These are phyloP conservation scores for Triplophysa rosa DNA, from an alignment of 2,113 vertebrate species.

Conservation along the genomic window DNA sequence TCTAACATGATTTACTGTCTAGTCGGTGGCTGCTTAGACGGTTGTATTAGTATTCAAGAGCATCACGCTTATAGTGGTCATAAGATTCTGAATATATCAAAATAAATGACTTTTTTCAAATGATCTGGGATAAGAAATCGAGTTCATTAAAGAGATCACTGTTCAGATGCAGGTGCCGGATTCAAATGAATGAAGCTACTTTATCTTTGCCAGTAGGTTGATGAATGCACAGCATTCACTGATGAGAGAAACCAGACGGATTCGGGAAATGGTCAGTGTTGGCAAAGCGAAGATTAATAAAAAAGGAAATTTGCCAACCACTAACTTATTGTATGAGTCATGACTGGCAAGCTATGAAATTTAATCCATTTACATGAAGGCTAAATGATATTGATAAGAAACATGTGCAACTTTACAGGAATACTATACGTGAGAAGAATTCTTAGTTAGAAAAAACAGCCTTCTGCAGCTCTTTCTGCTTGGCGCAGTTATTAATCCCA, in stretches of 20 bases:
- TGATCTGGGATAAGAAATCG: not conserved
- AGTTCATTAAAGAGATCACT: slow-evolving; percentile 5
- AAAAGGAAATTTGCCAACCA: slow-evolving; percentile 4
- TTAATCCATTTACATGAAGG: slow-evolving; percentile 3
- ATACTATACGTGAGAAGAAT: not conserved
- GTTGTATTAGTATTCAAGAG: not conserved
- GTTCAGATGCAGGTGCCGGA: slow-evolving; percentile 34
- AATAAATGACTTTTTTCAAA: slow-evolving; percentile 7
- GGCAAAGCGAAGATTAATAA: not conserved
- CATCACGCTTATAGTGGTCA: not conserved
- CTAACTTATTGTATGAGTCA: slow-evolving; percentile 11
- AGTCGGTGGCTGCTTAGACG: not conserved
- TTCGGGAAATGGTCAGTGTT: slow-evolving; percentile 5
- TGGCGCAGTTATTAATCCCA: slow-evolving; percentile 51
- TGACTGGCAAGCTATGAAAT: not conserved
- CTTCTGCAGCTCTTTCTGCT: not conserved
- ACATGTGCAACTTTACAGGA: not conserved
- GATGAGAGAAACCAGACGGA: not conserved
- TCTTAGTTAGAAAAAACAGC: not conserved
- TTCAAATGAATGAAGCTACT: slow-evolving; percentile 32
- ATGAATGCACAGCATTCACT: slow-evolving; percentile 26
- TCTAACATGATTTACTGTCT: not conserved
- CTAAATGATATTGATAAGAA: not conserved
- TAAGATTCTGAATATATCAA: not conserved
- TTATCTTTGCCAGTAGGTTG: slow-evolving; percentile 7